Evolutionary conservation across 2,888 invertebrate genomes (phyloP).

Genomic region (Drosophila affinis): DNA sequence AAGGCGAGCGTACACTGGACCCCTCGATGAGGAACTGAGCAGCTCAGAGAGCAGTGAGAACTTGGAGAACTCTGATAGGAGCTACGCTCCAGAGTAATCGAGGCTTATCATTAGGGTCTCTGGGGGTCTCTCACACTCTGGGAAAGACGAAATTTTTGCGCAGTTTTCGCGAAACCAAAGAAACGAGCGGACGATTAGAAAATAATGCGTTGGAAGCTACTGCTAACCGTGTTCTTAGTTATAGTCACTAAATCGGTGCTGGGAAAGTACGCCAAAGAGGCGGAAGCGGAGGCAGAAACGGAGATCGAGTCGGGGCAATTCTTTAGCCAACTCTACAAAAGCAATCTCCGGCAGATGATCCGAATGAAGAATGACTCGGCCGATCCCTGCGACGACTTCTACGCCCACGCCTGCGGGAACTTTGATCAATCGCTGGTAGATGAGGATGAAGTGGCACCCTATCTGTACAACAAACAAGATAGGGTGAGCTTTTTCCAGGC

Average conservation of each 20-base stretch:
- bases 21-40: conserved; percentile 11
- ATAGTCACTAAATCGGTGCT: conserved; percentile 11
- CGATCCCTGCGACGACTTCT: conserved; percentile 78
- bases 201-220: conserved; percentile 13
- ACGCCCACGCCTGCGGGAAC: conserved; percentile 79
- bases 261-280: conserved; percentile 9
- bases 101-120: conserved; percentile 53
- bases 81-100: conserved; percentile 20
- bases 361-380: conserved; percentile 60
- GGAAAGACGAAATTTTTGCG: conserved; percentile 35
- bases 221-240: conserved; percentile 17
- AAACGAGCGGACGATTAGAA: conserved; percentile 52
- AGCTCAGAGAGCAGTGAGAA: conserved; percentile 23
- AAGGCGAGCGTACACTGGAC: conserved; percentile 40
- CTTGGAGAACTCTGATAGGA: conserved; percentile 23
- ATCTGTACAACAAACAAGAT: conserved; percentile 79
- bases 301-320: conserved; percentile 44
- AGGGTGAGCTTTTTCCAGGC: conserved; percentile 75
- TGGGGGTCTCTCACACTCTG: neutral
- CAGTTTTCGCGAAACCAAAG: conserved; percentile 57
- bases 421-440: conserved; percentile 34
- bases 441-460: conserved; percentile 68
- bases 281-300: conserved; percentile 8
- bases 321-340: conserved; percentile 72
- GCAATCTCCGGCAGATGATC: conserved; percentile 68